Percentiles rank a stretch among this genome's conserved stretches.
Evolutionary conservation across 2,113 vertebrate genomes (phyloP).

Genomic region (Dipodomys ordii): DNA sequence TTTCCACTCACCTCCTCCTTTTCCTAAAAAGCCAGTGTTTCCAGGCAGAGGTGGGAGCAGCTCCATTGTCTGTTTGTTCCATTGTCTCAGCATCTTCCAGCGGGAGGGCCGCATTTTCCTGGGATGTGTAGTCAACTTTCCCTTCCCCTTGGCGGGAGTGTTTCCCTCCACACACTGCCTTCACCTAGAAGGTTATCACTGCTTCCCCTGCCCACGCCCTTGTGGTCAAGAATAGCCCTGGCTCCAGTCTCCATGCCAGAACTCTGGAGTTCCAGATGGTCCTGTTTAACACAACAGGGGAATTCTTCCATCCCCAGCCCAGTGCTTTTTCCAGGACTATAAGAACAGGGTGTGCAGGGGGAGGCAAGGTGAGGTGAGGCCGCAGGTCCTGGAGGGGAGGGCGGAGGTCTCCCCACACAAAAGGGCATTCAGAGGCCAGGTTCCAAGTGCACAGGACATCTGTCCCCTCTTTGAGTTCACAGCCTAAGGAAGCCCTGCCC

Average conservation of each 20-base stretch:
- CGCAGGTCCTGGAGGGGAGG: background rate
- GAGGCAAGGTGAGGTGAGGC: too few species aligned
- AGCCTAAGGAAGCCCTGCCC: background rate
- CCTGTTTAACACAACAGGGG: constrained; percentile 27
- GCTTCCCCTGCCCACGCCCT: constrained; percentile 47
- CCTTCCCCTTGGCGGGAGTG: background rate
- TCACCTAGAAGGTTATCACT: constrained; percentile 41
- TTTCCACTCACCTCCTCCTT: background rate
- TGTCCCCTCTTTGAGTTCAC: background rate
- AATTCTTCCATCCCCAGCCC: constrained; percentile 1
- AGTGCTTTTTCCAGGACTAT: constrained; percentile 11
- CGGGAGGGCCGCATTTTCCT: constrained; percentile 49
- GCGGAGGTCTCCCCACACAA: accelerated
- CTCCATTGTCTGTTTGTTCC: constrained; percentile 55
- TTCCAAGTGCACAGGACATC: too few species aligned
- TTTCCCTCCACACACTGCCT: background rate
- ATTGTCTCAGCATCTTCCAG: constrained; percentile 50
- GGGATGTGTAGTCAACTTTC: background rate
- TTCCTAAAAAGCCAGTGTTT: constrained; percentile 45
- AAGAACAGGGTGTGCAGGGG: background rate
- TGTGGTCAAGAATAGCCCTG: background rate
- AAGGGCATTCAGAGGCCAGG: background rate
- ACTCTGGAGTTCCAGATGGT: constrained; percentile 29
- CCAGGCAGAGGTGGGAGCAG: background rate
- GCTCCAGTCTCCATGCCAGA: background rate